Conservation (phyloP, 2,797 vertebrate species). For the Telmatherina bonti region DNA sequence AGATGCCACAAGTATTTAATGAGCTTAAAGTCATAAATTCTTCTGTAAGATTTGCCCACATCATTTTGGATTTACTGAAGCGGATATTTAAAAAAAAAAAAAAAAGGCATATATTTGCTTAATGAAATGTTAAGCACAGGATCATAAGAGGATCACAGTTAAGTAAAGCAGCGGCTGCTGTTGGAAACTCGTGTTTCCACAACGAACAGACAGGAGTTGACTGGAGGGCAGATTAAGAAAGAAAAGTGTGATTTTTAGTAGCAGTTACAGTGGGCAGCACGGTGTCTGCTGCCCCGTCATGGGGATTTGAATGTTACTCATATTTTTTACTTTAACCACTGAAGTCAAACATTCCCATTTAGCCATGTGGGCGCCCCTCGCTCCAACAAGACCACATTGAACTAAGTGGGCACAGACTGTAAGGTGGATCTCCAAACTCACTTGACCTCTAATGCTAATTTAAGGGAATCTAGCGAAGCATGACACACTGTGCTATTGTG, state of each 20-base stretch:
- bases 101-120: neutral
- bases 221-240: neutral
- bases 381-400: slow-evolving; percentile 34
- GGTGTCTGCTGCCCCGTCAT: slow-evolving; percentile 23
- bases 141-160: slow-evolving; percentile 4
- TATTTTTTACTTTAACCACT: slow-evolving; percentile 29
- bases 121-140: slow-evolving; percentile 27
- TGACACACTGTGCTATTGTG: slow-evolving; percentile 84
- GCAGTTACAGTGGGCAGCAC: slow-evolving; percentile 18
- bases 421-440: slow-evolving; percentile 36
- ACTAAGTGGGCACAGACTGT: slow-evolving; percentile 46
- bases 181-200: slow-evolving; percentile 3
- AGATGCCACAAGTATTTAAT: slow-evolving; percentile 14
- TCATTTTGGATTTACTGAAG: slow-evolving; percentile 14
- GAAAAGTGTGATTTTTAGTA: neutral
- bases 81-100: neutral
- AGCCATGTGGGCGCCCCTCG: slow-evolving; percentile 40
- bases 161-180: slow-evolving; percentile 20
- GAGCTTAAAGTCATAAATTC: slow-evolving; percentile 16
- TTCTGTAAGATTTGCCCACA: neutral
- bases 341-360: slow-evolving; percentile 32
- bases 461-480: slow-evolving; percentile 76
- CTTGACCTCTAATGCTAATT: slow-evolving; percentile 60
- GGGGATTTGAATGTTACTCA: slow-evolving; percentile 25
- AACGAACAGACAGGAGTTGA: neutral